Percentiles rank a stretch among this genome's conserved stretches.
Evolutionary conservation across 2,888 invertebrate species (phyloP).

Genomic region (Endotricha flammealis): DNA sequence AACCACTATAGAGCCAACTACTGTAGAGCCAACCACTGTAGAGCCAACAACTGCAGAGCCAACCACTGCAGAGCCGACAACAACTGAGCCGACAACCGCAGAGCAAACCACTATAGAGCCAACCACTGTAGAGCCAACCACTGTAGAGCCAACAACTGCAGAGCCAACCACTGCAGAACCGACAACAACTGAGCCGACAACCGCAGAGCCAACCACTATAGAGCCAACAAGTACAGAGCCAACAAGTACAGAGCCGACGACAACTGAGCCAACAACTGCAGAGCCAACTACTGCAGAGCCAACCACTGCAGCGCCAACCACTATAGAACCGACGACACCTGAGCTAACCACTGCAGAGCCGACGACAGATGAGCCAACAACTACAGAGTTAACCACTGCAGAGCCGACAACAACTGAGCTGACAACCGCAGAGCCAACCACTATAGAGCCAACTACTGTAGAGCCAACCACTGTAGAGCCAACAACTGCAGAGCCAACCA

Average conservation of each 20-base stretch:
- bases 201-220: slow-evolving; percentile 1
- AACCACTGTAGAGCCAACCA: background rate
- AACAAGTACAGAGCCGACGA: background rate
- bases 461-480: background rate
- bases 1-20: background rate
- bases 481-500: background rate
- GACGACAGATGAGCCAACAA: background rate
- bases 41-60: background rate
- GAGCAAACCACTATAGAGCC: background rate
- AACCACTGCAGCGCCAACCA: slow-evolving; percentile 1
- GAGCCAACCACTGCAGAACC: background rate
- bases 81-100: background rate
- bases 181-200: slow-evolving; percentile 1
- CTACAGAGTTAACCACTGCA: background rate
- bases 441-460: background rate
- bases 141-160: background rate
- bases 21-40: background rate
- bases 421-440: background rate
- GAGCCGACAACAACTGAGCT: slow-evolving; percentile 5
- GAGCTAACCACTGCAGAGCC: slow-evolving; percentile 3
- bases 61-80: background rate
- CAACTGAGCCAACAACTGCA: slow-evolving; percentile 5
- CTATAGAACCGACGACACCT: slow-evolving; percentile 1
- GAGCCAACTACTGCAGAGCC: slow-evolving; percentile 1
- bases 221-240: slow-evolving; percentile 2